These are phyloP conservation scores for Rhinatrema bivittatum DNA, from an alignment of 2,797 vertebrate genomes.

Conservation along the genomic window DNA sequence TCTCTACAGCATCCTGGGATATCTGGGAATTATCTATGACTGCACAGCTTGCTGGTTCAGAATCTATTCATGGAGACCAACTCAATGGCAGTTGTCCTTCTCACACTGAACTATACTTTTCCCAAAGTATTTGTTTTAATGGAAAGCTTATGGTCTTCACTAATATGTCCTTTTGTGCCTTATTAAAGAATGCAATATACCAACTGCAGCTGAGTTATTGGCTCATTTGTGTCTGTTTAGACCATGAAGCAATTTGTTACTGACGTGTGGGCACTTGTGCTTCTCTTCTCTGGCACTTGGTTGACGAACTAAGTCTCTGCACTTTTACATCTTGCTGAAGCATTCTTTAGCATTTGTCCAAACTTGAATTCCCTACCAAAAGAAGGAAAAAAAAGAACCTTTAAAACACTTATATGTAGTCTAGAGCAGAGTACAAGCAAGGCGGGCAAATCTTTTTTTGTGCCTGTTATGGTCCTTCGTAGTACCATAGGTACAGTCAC, in stretches of 20 bases:
- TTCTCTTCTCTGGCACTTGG: conserved; percentile 51
- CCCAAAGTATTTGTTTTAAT: conserved; percentile 34
- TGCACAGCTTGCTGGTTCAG: conserved; percentile 32
- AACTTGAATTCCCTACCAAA: conserved; percentile 86
- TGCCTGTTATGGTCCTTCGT: too few species aligned
- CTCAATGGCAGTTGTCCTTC: conserved; percentile 27
- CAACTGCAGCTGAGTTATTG: too few species aligned
- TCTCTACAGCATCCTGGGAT: too few species aligned
- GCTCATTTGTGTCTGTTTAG: too few species aligned
- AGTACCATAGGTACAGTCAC: too few species aligned
- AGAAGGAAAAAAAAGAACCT: conserved; percentile 8
- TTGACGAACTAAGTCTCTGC: conserved; percentile 37
- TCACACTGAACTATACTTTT: conserved; percentile 28
- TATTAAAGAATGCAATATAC: too few species aligned
- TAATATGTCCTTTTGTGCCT: conserved; percentile 32
- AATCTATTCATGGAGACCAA: too few species aligned
- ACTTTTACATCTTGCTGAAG: conserved; percentile 91
- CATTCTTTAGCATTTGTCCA: conserved; percentile 97
- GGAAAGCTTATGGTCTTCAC: conserved; percentile 40
- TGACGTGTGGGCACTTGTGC: conserved; percentile 49
- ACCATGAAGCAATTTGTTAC: too few species aligned
- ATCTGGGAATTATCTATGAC: conserved; percentile 39
- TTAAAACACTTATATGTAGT: too few species aligned
- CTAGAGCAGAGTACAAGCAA: too few species aligned
- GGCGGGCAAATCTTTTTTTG: too few species aligned